Conservation (phyloP, 2,797 vertebrate species). For the Rachycentron canadum region DNA sequence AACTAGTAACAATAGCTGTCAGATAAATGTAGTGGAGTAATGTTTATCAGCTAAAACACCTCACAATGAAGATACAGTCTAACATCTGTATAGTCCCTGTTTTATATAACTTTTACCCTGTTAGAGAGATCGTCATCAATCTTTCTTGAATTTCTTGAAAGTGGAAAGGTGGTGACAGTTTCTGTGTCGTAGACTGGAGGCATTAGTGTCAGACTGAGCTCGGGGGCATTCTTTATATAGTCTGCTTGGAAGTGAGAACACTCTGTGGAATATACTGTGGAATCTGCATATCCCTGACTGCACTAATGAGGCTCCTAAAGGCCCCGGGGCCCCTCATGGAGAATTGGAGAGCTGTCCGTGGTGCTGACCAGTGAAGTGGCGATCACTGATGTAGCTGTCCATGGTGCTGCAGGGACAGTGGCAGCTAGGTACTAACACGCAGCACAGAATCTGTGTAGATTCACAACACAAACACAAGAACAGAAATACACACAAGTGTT, state of each 20-base stretch:
- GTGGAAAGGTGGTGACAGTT: slow-evolving; percentile 10
- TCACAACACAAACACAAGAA: not conserved
- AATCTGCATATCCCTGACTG: slow-evolving; percentile 28
- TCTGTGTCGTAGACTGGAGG: slow-evolving; percentile 5
- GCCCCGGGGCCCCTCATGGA: slow-evolving; percentile 12
- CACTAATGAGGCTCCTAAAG: slow-evolving; percentile 47
- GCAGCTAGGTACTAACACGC: not conserved
- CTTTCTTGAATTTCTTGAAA: slow-evolving; percentile 12
- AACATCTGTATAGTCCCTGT: not conserved
- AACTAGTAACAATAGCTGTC: not conserved
- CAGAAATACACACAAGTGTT: not conserved
- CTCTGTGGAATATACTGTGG: slow-evolving; percentile 30
- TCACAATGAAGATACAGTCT: not conserved
- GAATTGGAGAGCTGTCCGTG: slow-evolving; percentile 55
- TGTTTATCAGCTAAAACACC: slow-evolving; percentile 17
- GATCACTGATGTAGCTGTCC: slow-evolving; percentile 52
- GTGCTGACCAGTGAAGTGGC: slow-evolving; percentile 51
- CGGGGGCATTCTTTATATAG: slow-evolving; percentile 17
- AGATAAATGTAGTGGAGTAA: not conserved
- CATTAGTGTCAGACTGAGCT: slow-evolving; percentile 39
- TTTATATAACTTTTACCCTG: slow-evolving; percentile 1
- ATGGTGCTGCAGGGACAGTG: slow-evolving; percentile 39
- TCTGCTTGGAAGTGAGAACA: slow-evolving; percentile 7
- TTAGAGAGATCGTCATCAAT: slow-evolving; percentile 21
- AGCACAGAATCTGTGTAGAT: not conserved